These are phyloP conservation scores for Heptranchias perlo DNA, from an alignment of 2,113 vertebrate species.

Conservation along the genomic window DNA sequence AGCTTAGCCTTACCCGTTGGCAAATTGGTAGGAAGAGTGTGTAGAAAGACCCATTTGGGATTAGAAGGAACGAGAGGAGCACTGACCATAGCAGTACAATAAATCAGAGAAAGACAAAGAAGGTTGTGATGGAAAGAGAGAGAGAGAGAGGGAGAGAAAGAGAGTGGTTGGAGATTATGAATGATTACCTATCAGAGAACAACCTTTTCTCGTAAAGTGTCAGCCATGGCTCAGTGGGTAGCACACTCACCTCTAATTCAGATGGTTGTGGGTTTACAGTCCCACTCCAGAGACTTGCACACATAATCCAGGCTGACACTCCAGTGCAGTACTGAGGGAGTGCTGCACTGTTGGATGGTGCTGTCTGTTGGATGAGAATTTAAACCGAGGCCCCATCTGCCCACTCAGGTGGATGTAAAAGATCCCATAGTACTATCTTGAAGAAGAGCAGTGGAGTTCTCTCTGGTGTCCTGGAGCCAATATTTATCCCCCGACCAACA, in stretches of 20 bases:
- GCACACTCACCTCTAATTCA: neutral
- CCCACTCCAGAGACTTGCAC: neutral
- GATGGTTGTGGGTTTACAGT: neutral
- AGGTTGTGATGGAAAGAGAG: neutral
- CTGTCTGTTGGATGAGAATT: neutral
- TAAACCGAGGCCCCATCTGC: neutral
- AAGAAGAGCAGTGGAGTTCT: neutral
- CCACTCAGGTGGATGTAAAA: neutral
- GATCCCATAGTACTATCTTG: neutral
- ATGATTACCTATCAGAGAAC: neutral
- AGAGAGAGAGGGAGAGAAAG: neutral
- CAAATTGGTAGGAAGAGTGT: neutral
- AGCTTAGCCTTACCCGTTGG: neutral
- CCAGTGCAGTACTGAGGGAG: neutral
- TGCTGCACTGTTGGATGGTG: no score
- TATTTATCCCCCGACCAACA: neutral
- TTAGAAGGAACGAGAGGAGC: neutral
- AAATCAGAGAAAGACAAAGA: neutral
- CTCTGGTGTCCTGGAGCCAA: neutral
- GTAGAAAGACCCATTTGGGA: neutral
- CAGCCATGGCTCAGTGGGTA: neutral
- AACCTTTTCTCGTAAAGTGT: neutral
- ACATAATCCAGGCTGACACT: neutral
- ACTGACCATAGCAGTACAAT: neutral
- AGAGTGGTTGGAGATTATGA: neutral